Evolutionary conservation across 2,888 invertebrate genomes (phyloP).

Genomic region (Andrena camellia): DNA sequence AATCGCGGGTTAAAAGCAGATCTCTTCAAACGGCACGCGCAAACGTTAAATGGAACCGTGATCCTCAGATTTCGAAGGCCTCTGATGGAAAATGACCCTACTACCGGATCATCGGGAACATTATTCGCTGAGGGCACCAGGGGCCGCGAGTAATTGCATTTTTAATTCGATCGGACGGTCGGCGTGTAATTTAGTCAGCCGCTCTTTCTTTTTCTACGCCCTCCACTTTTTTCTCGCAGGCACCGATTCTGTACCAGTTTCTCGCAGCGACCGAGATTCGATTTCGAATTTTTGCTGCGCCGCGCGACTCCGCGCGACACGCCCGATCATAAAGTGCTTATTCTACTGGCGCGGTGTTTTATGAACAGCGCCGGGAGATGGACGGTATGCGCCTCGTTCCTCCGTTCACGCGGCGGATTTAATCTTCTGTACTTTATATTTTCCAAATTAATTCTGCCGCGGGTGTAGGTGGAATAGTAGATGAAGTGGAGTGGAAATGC

Average conservation of each 20-base stretch:
- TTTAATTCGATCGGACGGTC: background rate
- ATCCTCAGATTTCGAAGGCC: background rate
- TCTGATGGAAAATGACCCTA: too few species aligned
- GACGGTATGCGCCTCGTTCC: background rate
- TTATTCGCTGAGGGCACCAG: background rate
- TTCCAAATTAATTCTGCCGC: background rate
- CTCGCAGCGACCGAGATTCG: background rate
- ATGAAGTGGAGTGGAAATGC: background rate
- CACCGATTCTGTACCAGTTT: background rate
- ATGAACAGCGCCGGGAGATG: background rate
- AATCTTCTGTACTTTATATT: background rate
- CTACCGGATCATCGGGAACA: too few species aligned
- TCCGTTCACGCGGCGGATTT: background rate
- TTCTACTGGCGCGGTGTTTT: background rate
- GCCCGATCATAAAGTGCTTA: background rate
- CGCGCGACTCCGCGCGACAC: too few species aligned
- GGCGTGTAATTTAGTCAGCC: background rate
- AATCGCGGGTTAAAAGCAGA: background rate
- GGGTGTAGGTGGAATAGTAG: background rate
- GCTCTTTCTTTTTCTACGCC: background rate
- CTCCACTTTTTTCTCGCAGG: background rate
- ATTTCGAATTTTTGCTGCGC: background rate
- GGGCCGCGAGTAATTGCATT: background rate
- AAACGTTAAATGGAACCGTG: conserved; percentile 12
- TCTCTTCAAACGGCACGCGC: background rate